These are phyloP conservation scores for Astreopora myriophthalma DNA, from an alignment of 64 coral and sea anemone genomes.

Conservation along the genomic window DNA sequence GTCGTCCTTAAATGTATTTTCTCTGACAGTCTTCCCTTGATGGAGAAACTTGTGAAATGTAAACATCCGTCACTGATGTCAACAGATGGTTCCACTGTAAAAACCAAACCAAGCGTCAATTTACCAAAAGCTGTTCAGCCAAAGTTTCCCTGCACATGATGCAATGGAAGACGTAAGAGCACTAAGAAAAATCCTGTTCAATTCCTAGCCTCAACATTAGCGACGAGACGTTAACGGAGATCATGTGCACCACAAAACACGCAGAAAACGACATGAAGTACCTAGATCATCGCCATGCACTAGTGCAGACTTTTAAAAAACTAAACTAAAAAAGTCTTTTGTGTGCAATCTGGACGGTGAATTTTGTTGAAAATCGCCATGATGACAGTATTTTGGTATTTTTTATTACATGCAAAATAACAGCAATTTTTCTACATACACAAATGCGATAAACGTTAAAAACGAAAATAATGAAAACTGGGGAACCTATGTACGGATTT, in stretches of 20 bases:
- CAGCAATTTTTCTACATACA: not conserved
- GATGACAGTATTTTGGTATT: not conserved
- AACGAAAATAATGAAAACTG: not conserved
- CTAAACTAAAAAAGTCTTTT: not conserved
- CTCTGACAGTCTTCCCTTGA: too few relatives aligned
- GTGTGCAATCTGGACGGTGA: not conserved
- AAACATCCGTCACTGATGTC: conserved; percentile 5
- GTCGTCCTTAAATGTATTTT: too few relatives aligned
- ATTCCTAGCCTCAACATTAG: not conserved
- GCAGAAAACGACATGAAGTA: conserved; percentile 34
- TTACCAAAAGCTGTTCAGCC: conserved; percentile 20
- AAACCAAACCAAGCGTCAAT: conserved; percentile 15
- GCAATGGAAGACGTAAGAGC: not conserved
- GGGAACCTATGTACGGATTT: not conserved
- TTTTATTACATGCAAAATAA: not conserved
- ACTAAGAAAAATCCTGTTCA: not conserved
- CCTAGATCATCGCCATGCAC: conserved; percentile 46
- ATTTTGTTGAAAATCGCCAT: not conserved
- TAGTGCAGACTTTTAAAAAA: conserved; percentile 39
- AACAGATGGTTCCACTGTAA: not conserved
- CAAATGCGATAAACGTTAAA: not conserved
- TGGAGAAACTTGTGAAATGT: not conserved
- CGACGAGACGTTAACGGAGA: not conserved
- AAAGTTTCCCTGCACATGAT: not conserved
- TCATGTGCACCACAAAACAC: not conserved